phyloP scores from a whole-genome alignment of 1,140 invertebrate genomes.

The Drosophila lacertosa region DNA sequence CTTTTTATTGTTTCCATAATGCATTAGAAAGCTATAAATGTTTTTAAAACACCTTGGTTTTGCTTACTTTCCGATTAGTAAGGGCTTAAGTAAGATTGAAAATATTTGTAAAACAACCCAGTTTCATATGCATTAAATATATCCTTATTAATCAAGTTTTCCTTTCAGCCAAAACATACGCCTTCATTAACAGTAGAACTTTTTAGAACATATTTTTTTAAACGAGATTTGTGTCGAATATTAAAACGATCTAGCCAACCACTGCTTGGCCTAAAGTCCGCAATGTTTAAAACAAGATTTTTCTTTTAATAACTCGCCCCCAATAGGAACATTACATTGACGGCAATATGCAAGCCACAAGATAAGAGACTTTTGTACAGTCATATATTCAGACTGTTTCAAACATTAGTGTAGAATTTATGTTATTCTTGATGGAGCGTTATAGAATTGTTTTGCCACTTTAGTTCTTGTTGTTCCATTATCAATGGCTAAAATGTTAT shows the following conservation, averaged over 20 bases:
- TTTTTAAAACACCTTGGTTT: not conserved
- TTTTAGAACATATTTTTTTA: too few relatives aligned
- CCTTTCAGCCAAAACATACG: too few relatives aligned
- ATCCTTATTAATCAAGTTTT: too few relatives aligned
- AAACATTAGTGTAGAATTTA: not conserved
- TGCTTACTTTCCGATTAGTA: not conserved
- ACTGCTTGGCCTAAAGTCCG: too few relatives aligned
- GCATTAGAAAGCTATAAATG: too few relatives aligned
- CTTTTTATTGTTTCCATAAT: too few relatives aligned
- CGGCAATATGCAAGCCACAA: constrained; percentile 13
- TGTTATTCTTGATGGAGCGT: not conserved
- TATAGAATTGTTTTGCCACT: not conserved
- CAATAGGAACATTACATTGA: constrained; percentile 10
- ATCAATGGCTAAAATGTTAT: too few relatives aligned
- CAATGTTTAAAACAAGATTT: constrained; percentile 5
- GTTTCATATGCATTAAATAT: not conserved
- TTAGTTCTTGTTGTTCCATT: not conserved
- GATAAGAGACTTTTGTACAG: constrained; percentile 7
- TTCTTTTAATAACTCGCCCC: not conserved
- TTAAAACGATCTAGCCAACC: too few relatives aligned
- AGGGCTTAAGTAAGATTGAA: not conserved
- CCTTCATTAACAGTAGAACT: too few relatives aligned
- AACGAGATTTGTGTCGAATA: too few relatives aligned
- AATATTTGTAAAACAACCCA: not conserved
- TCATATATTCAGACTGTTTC: constrained; percentile 13